phyloP scores from a whole-genome alignment of 2,113 vertebrate species.

The Poecilia latipinna region DNA sequence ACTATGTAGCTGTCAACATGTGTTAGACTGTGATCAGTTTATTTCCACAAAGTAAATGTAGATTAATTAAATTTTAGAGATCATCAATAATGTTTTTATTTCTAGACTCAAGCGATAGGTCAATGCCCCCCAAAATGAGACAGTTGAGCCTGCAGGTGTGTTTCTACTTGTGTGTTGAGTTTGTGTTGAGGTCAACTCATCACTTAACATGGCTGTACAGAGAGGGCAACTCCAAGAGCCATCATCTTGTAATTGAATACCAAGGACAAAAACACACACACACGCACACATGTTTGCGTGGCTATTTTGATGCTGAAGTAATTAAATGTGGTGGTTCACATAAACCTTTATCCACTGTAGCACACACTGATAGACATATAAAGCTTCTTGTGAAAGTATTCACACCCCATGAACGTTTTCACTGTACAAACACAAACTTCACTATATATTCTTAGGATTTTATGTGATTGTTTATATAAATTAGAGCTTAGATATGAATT shows the following conservation, averaged over 20 bases:
- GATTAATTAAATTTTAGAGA: slow-evolving; percentile 72
- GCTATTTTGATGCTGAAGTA: slow-evolving; percentile 26
- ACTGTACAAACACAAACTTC: background rate
- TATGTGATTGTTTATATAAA: background rate
- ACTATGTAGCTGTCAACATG: slow-evolving; percentile 1
- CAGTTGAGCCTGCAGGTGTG: slow-evolving; percentile 24
- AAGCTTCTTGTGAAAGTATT: background rate
- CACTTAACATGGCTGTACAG: slow-evolving; percentile 35
- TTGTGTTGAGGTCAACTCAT: slow-evolving; percentile 20
- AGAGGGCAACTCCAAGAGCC: slow-evolving; percentile 40
- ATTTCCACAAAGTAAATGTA: slow-evolving; percentile 48
- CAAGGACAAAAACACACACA: slow-evolving; percentile 36
- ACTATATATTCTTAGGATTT: background rate
- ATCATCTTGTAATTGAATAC: slow-evolving; percentile 62
- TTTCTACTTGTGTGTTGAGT: slow-evolving; percentile 15
- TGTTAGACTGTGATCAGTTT: background rate
- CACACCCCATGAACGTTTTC: background rate
- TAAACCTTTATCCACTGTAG: slow-evolving; percentile 8
- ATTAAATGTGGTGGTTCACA: slow-evolving; percentile 43
- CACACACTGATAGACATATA: background rate
- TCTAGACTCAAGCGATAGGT: slow-evolving; percentile 58
- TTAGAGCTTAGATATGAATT: background rate
- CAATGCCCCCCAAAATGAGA: slow-evolving; percentile 64
- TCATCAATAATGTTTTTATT: slow-evolving; percentile 68
- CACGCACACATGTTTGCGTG: background rate